Conservation (phyloP, 2,113 vertebrate genomes). For the Gobio gobio region DNA sequence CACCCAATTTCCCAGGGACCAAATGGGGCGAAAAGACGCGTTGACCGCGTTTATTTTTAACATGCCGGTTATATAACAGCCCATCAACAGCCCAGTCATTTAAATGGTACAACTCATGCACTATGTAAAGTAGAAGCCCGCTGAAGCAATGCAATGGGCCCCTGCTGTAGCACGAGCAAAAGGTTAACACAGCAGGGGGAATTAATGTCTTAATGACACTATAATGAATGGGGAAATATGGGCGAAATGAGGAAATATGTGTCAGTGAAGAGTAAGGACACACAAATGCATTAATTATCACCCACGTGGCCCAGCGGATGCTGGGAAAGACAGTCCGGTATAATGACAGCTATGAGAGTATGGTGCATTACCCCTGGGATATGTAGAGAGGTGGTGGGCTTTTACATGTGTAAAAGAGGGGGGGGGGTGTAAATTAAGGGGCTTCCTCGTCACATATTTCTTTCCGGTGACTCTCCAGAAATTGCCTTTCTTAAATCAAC, state of each 20-base stretch:
- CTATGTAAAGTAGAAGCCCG: constrained; percentile 67
- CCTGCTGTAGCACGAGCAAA: constrained; percentile 66
- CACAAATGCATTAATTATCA: constrained; percentile 78
- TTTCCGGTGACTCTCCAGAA: background rate
- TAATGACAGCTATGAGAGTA: constrained; percentile 69
- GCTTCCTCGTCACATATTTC: background rate
- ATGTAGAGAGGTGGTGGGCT: constrained; percentile 31
- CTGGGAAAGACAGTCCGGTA: constrained; percentile 61
- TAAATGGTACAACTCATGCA: constrained; percentile 64
- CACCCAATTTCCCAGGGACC: constrained; percentile 26
- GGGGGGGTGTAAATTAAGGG: background rate
- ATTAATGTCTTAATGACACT: constrained; percentile 81
- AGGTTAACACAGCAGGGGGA: constrained; percentile 77
- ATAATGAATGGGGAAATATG: constrained; percentile 81
- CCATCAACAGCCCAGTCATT: constrained; percentile 56
- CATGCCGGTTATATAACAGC: constrained; percentile 64
- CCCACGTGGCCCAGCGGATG: constrained; percentile 58
- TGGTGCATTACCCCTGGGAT: constrained; percentile 70
- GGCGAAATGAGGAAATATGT: constrained; percentile 78
- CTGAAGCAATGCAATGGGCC: constrained; percentile 60
- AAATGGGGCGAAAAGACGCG: constrained; percentile 38
- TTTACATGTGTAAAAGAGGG: background rate
- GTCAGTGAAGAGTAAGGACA: constrained; percentile 73
- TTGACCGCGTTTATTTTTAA: constrained; percentile 69
- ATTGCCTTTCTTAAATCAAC: background rate